phyloP scores from a whole-genome alignment of 2,797 vertebrate species.

The Cirrhinus molitorella region DNA sequence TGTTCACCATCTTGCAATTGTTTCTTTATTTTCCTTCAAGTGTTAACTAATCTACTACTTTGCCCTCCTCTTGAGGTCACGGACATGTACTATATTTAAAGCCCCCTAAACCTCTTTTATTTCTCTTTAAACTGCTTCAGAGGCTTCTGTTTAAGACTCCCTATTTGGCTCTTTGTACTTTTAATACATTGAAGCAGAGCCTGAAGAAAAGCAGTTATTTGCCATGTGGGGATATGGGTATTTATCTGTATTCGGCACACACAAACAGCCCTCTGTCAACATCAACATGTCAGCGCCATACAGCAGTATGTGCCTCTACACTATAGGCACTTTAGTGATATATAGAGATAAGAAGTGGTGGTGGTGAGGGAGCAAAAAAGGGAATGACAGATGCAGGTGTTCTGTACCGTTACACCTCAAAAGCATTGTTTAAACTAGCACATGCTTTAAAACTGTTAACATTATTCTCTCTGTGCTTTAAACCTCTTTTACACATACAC shows the following conservation, averaged over 20 bases:
- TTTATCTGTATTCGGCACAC: constrained; percentile 12
- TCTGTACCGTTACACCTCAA: constrained; percentile 34
- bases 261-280: constrained; percentile 53
- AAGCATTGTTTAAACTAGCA: constrained; percentile 24
- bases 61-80: constrained; percentile 62
- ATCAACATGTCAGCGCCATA: constrained; percentile 56
- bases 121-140: constrained; percentile 9
- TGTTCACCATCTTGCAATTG: constrained; percentile 77
- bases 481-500: background rate
- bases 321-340: constrained; percentile 14
- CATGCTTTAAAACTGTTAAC: background rate
- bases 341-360: constrained; percentile 4
- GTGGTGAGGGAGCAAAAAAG: background rate
- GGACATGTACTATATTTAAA: constrained; percentile 45
- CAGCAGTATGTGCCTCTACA: constrained; percentile 24
- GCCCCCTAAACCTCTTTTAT: constrained; percentile 51
- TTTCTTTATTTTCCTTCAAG: constrained; percentile 70
- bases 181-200: background rate
- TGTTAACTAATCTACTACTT: constrained; percentile 67
- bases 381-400: constrained; percentile 51
- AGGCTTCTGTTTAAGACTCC: constrained; percentile 12
- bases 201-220: constrained; percentile 15
- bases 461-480: background rate
- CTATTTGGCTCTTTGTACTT: constrained; percentile 24
- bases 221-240: background rate